A percentile compares a stretch with the other conserved stretches of the same genome.
Evolutionary conservation across 2,113 vertebrate genomes (phyloP).

Genomic region (Mionectes macconnelli): DNA sequence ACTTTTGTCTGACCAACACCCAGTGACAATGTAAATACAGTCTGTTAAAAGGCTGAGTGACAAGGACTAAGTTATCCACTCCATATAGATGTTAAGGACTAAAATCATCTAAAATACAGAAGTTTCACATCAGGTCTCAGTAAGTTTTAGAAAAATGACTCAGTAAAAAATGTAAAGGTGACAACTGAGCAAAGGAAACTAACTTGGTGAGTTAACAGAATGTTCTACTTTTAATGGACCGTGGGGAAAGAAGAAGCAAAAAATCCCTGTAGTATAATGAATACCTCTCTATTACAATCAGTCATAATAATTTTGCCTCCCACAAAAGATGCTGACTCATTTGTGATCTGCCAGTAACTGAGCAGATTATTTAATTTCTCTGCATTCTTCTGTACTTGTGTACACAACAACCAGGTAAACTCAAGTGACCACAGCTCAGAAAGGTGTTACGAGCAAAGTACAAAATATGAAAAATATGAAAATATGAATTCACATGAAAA

Average conservation of each 20-base stretch:
- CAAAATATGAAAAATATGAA: no score
- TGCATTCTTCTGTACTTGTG: background rate
- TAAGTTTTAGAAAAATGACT: background rate
- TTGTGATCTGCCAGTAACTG: background rate
- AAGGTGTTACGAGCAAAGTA: rapidly evolving
- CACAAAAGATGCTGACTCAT: background rate
- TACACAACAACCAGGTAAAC: background rate
- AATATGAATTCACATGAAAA: background rate
- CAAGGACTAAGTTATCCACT: background rate
- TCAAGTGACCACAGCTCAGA: background rate
- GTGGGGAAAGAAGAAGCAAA: background rate
- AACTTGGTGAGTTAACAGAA: background rate
- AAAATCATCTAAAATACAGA: background rate
- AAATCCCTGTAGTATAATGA: background rate
- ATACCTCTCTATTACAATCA: background rate
- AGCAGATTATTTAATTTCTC: background rate
- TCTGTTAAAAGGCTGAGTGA: background rate
- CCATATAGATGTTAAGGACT: background rate
- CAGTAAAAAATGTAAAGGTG: background rate
- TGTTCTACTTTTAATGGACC: background rate
- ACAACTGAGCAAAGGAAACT: background rate
- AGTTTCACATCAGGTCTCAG: background rate
- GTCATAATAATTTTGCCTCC: background rate
- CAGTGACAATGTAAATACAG: background rate
- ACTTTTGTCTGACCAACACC: background rate